Percentiles rank a stretch among this genome's conserved stretches.
Conservation (phyloP, 2,888 invertebrate genomes). For the Priocnemis perturbator region DNA sequence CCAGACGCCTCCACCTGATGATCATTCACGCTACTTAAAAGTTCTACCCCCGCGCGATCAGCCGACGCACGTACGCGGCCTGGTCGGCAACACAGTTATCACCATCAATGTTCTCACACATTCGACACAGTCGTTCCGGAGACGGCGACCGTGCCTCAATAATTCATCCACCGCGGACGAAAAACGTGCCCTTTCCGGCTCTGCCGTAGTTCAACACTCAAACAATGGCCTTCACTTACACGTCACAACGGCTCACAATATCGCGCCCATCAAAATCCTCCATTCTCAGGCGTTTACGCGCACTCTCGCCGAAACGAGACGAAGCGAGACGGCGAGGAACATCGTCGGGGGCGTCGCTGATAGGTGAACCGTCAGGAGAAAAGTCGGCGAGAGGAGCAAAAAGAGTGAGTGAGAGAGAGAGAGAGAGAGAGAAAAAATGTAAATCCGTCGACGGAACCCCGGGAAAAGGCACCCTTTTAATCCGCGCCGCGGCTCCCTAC, state of each 20-base stretch:
- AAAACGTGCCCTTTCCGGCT: too few relatives aligned
- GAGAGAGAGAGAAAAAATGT: conserved; percentile 41
- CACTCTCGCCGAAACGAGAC: neutral
- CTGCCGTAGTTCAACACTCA: too few relatives aligned
- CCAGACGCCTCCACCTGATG: too few relatives aligned
- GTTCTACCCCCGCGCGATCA: neutral
- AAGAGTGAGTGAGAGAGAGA: too few relatives aligned
- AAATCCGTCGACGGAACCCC: conserved; percentile 46
- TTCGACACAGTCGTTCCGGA: too few relatives aligned
- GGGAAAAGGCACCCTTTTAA: conserved; percentile 60
- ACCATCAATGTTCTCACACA: too few relatives aligned
- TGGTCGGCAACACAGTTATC: too few relatives aligned
- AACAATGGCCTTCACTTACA: neutral
- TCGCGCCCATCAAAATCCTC: neutral
- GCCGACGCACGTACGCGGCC: too few relatives aligned
- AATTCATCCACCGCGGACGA: too few relatives aligned
- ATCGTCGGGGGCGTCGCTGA: neutral
- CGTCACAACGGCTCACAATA: too few relatives aligned
- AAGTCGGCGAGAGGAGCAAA: neutral
- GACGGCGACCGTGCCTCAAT: too few relatives aligned
- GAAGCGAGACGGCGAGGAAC: neutral
- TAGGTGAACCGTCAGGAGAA: neutral
- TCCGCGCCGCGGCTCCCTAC: conserved; percentile 47
- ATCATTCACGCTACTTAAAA: too few relatives aligned
- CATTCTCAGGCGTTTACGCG: neutral